A percentile compares a stretch with the other conserved stretches of the same genome.
Evolutionary conservation across 2,797 vertebrate species (phyloP).

Genomic region (Hoplostethus mediterraneus): DNA sequence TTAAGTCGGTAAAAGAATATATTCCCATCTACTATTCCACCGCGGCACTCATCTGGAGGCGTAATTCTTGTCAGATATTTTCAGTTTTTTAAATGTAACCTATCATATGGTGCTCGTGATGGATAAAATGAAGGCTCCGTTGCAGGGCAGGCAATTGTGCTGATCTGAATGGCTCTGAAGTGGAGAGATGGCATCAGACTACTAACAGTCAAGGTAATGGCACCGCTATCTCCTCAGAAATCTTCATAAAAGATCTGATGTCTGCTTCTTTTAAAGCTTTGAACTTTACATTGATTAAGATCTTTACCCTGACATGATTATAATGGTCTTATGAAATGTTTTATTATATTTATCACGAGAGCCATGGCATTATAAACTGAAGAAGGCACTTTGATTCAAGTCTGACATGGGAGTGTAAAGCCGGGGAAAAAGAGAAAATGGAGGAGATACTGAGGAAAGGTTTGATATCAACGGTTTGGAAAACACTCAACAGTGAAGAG

Average conservation of each 20-base stretch:
- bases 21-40: slow-evolving; percentile 26
- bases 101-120: slow-evolving; percentile 67
- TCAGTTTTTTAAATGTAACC: slow-evolving; percentile 48
- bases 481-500: slow-evolving; percentile 34
- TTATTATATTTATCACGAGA: slow-evolving; percentile 80
- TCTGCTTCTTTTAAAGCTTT: slow-evolving; percentile 80
- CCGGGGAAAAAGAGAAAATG: slow-evolving; percentile 39
- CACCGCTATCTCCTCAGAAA: slow-evolving; percentile 74
- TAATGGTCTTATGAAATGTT: slow-evolving; percentile 77
- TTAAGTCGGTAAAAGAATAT: slow-evolving; percentile 48
- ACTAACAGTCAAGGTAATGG: slow-evolving; percentile 76
- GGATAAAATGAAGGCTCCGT: slow-evolving; percentile 49
- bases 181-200: slow-evolving; percentile 44
- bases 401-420: slow-evolving; percentile 32
- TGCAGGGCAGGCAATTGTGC: slow-evolving; percentile 18
- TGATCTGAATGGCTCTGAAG: slow-evolving; percentile 61
- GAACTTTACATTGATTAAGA: slow-evolving; percentile 86
- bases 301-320: slow-evolving; percentile 72
- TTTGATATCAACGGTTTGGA: slow-evolving; percentile 55
- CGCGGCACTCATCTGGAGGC: slow-evolving; percentile 37
- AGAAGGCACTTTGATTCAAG: slow-evolving; percentile 65
- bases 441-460: slow-evolving; percentile 43
- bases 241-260: slow-evolving; percentile 70
- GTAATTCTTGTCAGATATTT: slow-evolving; percentile 39
- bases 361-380: slow-evolving; percentile 82